Percentiles rank a stretch among this genome's conserved stretches.
phyloP scores from a whole-genome alignment of 2,797 vertebrate species.

The Poeciliopsis gracilis region DNA sequence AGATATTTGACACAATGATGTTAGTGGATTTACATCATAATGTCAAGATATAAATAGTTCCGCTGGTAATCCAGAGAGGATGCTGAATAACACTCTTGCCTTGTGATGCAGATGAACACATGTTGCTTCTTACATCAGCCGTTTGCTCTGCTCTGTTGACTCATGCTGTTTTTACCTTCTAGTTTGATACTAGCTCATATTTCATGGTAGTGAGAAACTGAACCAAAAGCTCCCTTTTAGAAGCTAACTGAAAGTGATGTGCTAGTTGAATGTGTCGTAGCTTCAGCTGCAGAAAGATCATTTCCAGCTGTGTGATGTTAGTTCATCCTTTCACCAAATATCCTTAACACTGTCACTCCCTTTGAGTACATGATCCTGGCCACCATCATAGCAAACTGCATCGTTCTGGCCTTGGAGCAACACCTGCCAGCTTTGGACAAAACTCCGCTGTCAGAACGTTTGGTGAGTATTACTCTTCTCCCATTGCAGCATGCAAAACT shows the following conservation, averaged over 20 bases:
- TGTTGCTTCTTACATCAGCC: neutral
- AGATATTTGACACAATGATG: neutral
- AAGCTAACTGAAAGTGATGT: neutral
- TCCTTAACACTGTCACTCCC: constrained; percentile 87
- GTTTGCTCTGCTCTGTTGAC: neutral
- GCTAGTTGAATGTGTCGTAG: neutral
- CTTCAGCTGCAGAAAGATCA: constrained; percentile 10
- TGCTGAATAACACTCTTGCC: neutral
- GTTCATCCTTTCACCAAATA: constrained; percentile 7
- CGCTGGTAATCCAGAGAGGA: neutral
- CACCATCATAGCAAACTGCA: constrained; percentile 98
- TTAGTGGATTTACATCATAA: neutral
- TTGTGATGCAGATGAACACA: neutral
- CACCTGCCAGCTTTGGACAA: constrained; percentile 95
- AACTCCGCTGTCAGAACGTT: constrained; percentile 94
- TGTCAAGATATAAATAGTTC: neutral
- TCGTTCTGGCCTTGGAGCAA: constrained; percentile 96
- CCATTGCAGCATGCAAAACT: neutral
- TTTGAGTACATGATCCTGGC: constrained; percentile 99
- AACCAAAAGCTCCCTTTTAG: neutral
- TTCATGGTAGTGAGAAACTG: neutral
- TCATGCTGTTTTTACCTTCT: neutral
- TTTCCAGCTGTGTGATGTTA: constrained; percentile 6
- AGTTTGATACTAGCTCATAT: neutral
- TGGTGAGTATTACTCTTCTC: constrained; percentile 85